These are phyloP conservation scores for Atractosteus spatula DNA, from an alignment of 2,113 vertebrate species.

Conservation along the genomic window DNA sequence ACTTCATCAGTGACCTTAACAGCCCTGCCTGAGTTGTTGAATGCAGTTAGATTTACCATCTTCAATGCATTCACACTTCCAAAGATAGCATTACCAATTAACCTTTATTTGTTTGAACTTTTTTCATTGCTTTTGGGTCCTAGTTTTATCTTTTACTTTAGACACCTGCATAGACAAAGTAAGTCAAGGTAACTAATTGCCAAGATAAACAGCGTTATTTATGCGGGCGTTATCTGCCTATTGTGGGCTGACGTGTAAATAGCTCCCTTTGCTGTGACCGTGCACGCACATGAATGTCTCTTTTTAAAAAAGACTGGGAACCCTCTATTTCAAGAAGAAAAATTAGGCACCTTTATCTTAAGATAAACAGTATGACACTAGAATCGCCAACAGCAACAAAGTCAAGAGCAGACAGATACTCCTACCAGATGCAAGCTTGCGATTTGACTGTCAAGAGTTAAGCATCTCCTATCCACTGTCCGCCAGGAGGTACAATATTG, in stretches of 20 bases:
- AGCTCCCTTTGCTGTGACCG: background rate
- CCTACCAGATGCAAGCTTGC: conserved; percentile 38
- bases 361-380: background rate
- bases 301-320: too few species aligned
- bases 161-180: conserved; percentile 24
- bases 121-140: conserved; percentile 7
- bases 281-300: too few species aligned
- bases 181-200: conserved; percentile 40
- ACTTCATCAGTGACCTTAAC: too few species aligned
- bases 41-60: too few species aligned
- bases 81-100: conserved; percentile 14
- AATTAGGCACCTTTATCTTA: conserved; percentile 12
- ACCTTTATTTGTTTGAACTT: conserved; percentile 14
- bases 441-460: conserved; percentile 62
- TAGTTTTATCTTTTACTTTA: conserved; percentile 26
- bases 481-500: conserved; percentile 63
- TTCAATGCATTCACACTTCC: background rate
- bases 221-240: background rate
- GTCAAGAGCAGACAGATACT: conserved; percentile 47
- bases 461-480: conserved; percentile 61
- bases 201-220: conserved; percentile 16
- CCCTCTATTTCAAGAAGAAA: background rate
- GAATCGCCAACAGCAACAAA: conserved; percentile 11
- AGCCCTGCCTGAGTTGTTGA: too few species aligned
- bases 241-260: background rate